Evolutionary conservation across 35 echinoderm and acorn worm species (phyloP), one percentile per base, ranked within the genome.

Genomic region (Nesometra sesokonis): DNA sequence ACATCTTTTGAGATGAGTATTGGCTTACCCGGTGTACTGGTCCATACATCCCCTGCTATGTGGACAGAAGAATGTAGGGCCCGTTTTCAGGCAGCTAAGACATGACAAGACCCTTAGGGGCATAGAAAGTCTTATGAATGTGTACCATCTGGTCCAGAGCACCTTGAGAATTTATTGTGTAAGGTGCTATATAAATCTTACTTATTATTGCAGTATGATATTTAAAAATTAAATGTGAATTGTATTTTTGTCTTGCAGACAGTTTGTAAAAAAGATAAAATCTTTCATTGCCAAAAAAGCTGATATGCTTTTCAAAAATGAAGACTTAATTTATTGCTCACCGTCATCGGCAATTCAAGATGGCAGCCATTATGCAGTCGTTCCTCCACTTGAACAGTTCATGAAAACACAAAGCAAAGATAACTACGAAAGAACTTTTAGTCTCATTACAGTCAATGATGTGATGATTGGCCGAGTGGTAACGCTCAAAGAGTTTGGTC

Each of bases 401-500:
- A 80, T 80, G 78, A 35, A 35, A 21, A 35, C 34, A 11, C 32
- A 0, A 13, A 32, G 32, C 21, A 35, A 32, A 34, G 31, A 34
- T 13, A 34, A 35, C 32, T 9, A 35, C 11, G 34, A 80, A 33
- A 80, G 78, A 80, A 32, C 34, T 9, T 80, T 34, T 30, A 80
- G 32, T 15, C 3, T 80, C 4, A 34, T 80, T 7, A 30, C 31
- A 76, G 80, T 89, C 0, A 86, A 83, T 17, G 94, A 97, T 77
- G 84, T 93, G 31, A 86, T 93, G 46, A 84, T 84, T 29, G 94
- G 91, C 9, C 82, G 79, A 29, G 81, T 93, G 31, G 38, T 91
- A 32, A 88, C 83, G 37, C 84, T 89, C 19, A 93, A 91, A 78
- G 89, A 94, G 0, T 97, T 97, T 87, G 95, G 95, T 32, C 84